These are phyloP conservation scores for Aphidius ervi DNA, from an alignment of 1,140 invertebrate genomes.

Conservation along the genomic window DNA sequence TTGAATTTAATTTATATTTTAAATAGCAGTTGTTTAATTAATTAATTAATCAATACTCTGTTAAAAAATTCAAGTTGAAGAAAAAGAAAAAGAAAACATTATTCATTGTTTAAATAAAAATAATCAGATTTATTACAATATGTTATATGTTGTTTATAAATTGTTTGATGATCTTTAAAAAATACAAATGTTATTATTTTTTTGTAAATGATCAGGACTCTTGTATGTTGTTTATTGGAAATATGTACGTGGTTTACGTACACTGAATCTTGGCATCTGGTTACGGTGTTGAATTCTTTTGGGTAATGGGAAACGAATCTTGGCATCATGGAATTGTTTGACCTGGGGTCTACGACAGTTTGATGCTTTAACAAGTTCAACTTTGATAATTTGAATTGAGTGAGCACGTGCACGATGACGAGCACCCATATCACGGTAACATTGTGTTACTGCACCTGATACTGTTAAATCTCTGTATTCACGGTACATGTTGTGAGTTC, in stretches of 20 bases:
- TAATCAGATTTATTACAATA: too few relatives aligned
- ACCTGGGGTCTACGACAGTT: conserved; percentile 90
- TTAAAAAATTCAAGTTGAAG: too few relatives aligned
- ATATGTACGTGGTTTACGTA: conserved; percentile 89
- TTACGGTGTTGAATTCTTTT: conserved; percentile 85
- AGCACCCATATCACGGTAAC: conserved; percentile 99
- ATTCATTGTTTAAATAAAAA: too few relatives aligned
- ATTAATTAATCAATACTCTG: too few relatives aligned
- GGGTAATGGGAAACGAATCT: conserved; percentile 93
- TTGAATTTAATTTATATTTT: too few relatives aligned
- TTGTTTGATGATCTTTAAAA: too few relatives aligned
- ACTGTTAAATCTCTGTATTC: conserved; percentile 97
- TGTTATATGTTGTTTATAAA: too few relatives aligned
- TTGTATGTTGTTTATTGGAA: conserved; percentile 66
- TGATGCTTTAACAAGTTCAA: conserved; percentile 81
- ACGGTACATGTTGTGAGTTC: conserved; percentile 99
- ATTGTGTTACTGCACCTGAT: conserved; percentile 94
- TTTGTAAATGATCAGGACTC: too few relatives aligned
- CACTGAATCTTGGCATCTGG: conserved; percentile 75
- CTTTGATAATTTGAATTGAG: conserved; percentile 97
- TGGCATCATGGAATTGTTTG: conserved; percentile 97
- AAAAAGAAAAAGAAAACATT: too few relatives aligned
- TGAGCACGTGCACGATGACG: conserved; percentile 95
- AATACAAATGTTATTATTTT: too few relatives aligned
- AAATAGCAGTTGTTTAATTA: too few relatives aligned